Conservation (phyloP, 1,140 invertebrate genomes). For the Idris sp. region DNA sequence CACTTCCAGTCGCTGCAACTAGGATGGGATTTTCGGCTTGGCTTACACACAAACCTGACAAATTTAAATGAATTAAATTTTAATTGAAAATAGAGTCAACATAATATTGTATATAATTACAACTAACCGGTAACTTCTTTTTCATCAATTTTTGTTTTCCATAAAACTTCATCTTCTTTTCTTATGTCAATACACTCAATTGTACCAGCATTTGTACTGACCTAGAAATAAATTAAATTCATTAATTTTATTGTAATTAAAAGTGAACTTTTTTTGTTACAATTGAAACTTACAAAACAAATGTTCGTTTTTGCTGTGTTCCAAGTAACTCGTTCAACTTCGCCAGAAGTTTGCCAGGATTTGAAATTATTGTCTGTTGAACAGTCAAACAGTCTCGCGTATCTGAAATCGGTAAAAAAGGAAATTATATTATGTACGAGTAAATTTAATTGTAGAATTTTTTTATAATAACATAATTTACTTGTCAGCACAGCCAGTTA, state of each 20-base stretch:
- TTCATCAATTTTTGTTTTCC: conserved; percentile 87
- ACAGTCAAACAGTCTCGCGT: conserved; percentile 89
- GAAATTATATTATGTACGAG: conserved; percentile 8
- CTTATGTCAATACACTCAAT: conserved; percentile 89
- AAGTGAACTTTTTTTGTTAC: neutral
- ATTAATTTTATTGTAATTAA: neutral
- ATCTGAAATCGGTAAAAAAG: conserved; percentile 77
- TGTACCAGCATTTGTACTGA: conserved; percentile 87
- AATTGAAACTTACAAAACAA: conserved; percentile 82
- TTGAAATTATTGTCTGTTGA: conserved; percentile 81
- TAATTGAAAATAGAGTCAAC: too few species aligned
- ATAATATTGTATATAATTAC: too few species aligned
- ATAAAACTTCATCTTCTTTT: conserved; percentile 82
- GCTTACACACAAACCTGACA: conserved; percentile 83
- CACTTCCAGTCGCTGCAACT: conserved; percentile 85
- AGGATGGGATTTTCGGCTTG: conserved; percentile 83
- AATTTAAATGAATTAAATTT: neutral
- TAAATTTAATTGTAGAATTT: too few species aligned
- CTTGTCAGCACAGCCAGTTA: conserved; percentile 86
- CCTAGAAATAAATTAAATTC: conserved; percentile 74
- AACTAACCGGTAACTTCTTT: conserved; percentile 87
- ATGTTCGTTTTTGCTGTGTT: conserved; percentile 85
- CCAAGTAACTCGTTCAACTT: conserved; percentile 95
- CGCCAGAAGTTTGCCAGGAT: conserved; percentile 85
- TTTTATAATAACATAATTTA: conserved; percentile 61